Conservation (phyloP, 2,888 invertebrate genomes). For the Platycnemis pennipes region DNA sequence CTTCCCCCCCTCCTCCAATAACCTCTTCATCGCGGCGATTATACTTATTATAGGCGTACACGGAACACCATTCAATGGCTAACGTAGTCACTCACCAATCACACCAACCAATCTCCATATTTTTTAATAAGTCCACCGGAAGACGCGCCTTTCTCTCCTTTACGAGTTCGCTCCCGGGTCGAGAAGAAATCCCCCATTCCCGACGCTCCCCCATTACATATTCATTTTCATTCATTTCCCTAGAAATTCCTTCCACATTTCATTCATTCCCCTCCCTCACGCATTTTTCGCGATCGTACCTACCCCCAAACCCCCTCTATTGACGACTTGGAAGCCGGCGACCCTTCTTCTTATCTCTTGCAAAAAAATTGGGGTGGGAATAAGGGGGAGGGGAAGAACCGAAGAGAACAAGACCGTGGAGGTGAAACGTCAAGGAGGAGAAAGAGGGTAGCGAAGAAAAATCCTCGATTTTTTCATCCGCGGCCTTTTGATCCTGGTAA, state of each 20-base stretch:
- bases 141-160: background rate
- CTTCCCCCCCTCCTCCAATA: background rate
- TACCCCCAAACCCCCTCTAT: no score
- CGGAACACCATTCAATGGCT: no score
- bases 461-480: background rate
- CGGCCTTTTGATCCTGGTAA: background rate
- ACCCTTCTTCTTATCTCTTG: background rate
- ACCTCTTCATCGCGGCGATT: no score
- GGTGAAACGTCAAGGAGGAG: background rate
- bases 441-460: background rate
- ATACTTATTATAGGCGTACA: no score
- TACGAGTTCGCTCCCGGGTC: background rate
- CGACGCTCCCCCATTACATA: background rate
- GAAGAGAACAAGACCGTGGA: background rate
- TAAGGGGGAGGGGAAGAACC: background rate
- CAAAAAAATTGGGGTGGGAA: background rate
- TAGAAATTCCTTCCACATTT: background rate
- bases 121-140: background rate
- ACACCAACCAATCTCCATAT: background rate
- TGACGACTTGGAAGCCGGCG: background rate
- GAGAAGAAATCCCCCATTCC: background rate
- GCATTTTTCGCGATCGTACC: background rate
- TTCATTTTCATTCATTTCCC: slow-evolving; percentile 14
- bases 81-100: no score
- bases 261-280: background rate